A percentile compares a stretch with the other conserved stretches of the same genome.
Conservation (phyloP, 1,140 invertebrate genomes). For the Anthonomus grandis region DNA sequence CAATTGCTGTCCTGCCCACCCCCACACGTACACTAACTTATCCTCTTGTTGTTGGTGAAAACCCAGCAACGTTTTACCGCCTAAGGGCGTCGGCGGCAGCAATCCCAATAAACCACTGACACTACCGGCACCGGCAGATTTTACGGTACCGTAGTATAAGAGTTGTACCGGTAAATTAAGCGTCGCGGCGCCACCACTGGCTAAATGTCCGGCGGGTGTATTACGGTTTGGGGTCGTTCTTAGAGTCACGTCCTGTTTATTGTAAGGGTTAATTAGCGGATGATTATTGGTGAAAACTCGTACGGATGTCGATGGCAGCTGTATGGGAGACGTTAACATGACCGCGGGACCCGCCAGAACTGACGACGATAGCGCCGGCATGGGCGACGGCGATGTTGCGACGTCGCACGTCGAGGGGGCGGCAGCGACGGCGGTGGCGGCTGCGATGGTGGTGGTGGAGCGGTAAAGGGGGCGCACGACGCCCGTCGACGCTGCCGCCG, state of each 20-base stretch:
- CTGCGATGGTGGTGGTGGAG: slow-evolving; percentile 21
- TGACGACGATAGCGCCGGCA: slow-evolving; percentile 35
- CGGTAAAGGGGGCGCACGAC: too few relatives aligned
- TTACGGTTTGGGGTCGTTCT: slow-evolving; percentile 2
- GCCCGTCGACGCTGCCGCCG: neutral
- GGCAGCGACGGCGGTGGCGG: slow-evolving; percentile 12
- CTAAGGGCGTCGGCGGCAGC: neutral
- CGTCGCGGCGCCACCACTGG: slow-evolving; percentile 19
- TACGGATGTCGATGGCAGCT: slow-evolving; percentile 21
- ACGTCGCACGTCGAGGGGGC: slow-evolving; percentile 13
- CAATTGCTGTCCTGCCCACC: slow-evolving; percentile 13
- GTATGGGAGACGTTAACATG: slow-evolving; percentile 46
- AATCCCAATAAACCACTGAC: too few relatives aligned
- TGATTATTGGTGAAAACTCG: slow-evolving; percentile 23
- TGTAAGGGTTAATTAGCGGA: slow-evolving; percentile 19
- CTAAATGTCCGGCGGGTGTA: slow-evolving; percentile 12
- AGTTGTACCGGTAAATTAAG: slow-evolving; percentile 37
- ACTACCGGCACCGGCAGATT: slow-evolving; percentile 14
- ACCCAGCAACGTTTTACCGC: neutral
- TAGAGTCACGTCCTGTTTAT: slow-evolving; percentile 6
- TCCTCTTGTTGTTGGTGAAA: slow-evolving; percentile 3
- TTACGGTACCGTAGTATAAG: slow-evolving; percentile 32
- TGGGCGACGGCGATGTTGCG: slow-evolving; percentile 19
- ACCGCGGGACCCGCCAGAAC: slow-evolving; percentile 43
- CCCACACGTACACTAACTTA: slow-evolving; percentile 20